Conservation (phyloP, 2,888 invertebrate species). For the Oligia fasciuncula region DNA sequence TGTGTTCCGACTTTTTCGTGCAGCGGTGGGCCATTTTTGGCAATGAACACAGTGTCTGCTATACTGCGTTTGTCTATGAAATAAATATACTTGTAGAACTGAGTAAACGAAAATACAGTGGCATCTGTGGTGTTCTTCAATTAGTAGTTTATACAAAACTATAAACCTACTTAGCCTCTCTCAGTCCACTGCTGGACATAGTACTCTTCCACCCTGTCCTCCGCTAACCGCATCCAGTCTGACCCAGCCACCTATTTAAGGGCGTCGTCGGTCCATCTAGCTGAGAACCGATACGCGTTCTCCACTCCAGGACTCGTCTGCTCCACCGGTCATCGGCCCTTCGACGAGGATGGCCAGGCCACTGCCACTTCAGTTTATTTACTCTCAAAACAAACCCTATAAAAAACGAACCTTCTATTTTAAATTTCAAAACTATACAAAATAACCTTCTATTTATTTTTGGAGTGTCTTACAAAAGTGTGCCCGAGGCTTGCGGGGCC, state of each 20-base stretch:
- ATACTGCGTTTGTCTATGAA: neutral
- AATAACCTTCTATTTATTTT: neutral
- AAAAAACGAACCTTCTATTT: neutral
- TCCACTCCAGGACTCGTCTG: neutral
- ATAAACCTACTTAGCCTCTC: neutral
- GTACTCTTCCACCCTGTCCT: neutral
- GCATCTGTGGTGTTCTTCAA: neutral
- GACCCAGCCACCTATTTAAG: neutral
- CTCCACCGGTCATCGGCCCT: neutral
- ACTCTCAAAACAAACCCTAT: neutral
- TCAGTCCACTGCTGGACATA: neutral
- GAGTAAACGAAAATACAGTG: neutral
- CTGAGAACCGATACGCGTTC: neutral
- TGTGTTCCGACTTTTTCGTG: neutral
- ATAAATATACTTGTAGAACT: neutral
- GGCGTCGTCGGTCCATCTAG: neutral
- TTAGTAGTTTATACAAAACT: neutral
- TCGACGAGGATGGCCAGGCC: neutral
- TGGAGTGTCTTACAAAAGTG: constrained; percentile 27
- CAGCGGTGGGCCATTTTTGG: neutral
- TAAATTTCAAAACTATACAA: neutral
- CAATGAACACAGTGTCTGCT: neutral
- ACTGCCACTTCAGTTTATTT: neutral
- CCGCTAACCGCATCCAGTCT: neutral
- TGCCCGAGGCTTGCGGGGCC: constrained; percentile 29